These are phyloP conservation scores for Macrophya alboannulata DNA, from an alignment of 2,888 invertebrate genomes.

Conservation along the genomic window DNA sequence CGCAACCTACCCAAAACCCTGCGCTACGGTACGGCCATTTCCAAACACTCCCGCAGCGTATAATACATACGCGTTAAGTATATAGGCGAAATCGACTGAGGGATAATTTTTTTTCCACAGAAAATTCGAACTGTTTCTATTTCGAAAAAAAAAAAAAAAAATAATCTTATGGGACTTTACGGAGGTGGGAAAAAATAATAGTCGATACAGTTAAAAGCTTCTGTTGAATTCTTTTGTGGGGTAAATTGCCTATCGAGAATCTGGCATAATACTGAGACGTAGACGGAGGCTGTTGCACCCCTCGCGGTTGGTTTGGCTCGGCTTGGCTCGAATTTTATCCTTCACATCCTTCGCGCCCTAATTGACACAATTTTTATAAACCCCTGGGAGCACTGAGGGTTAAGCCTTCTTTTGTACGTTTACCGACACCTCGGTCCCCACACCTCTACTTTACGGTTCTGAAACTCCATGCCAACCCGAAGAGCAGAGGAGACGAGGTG, in stretches of 20 bases:
- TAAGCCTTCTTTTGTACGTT: slow-evolving; percentile 70
- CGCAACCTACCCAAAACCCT: slow-evolving; percentile 59
- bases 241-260: slow-evolving; percentile 58
- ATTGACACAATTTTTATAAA: slow-evolving; percentile 77
- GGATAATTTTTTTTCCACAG: background rate
- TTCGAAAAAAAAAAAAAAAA: background rate
- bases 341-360: slow-evolving; percentile 67
- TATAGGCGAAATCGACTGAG: background rate
- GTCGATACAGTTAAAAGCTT: background rate
- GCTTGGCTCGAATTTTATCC: slow-evolving; percentile 54
- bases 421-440: slow-evolving; percentile 67
- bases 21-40: slow-evolving; percentile 26
- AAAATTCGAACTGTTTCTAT: background rate
- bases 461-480: slow-evolving; percentile 47
- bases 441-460: slow-evolving; percentile 8
- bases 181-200: background rate
- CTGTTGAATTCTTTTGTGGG: background rate
- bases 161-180: background rate
- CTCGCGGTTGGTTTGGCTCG: slow-evolving; percentile 55
- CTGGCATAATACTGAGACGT: slow-evolving; percentile 50
- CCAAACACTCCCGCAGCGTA: slow-evolving; percentile 15
- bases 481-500: slow-evolving; percentile 59
- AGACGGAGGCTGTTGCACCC: slow-evolving; percentile 53
- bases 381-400: slow-evolving; percentile 69
- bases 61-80: background rate